Conservation (phyloP, 2,888 invertebrate species). For the Cistogaster globosa region DNA sequence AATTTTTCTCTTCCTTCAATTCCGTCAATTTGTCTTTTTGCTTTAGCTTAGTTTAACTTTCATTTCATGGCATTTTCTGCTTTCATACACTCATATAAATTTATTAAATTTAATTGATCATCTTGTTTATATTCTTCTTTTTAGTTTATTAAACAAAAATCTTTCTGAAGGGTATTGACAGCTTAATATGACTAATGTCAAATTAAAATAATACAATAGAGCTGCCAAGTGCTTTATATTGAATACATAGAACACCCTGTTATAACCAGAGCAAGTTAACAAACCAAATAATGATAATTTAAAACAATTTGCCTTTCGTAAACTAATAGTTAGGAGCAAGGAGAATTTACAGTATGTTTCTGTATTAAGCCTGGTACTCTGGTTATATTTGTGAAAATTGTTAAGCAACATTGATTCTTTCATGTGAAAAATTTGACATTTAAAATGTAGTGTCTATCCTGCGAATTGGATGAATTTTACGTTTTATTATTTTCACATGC, state of each 20-base stretch:
- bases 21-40: background rate
- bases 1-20: background rate
- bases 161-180: constrained; percentile 16
- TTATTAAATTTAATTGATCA: constrained; percentile 34
- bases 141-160: constrained; percentile 5
- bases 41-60: background rate
- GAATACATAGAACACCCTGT: constrained; percentile 8
- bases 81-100: background rate
- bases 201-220: constrained; percentile 7
- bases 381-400: too few relatives aligned
- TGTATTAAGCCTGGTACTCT: too few relatives aligned
- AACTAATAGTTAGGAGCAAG: too few relatives aligned
- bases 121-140: constrained; percentile 36
- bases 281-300: too few relatives aligned
- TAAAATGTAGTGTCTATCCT: too few relatives aligned
- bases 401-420: too few relatives aligned
- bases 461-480: too few relatives aligned
- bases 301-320: too few relatives aligned
- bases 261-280: background rate
- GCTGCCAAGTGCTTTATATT: constrained; percentile 5
- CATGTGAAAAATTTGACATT: too few relatives aligned
- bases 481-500: too few relatives aligned
- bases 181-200: constrained; percentile 19
- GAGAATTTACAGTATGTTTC: too few relatives aligned
- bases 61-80: constrained; percentile 7